phyloP scores from a whole-genome alignment of 2,888 invertebrate genomes.

The Xestobium rufovillosum region DNA sequence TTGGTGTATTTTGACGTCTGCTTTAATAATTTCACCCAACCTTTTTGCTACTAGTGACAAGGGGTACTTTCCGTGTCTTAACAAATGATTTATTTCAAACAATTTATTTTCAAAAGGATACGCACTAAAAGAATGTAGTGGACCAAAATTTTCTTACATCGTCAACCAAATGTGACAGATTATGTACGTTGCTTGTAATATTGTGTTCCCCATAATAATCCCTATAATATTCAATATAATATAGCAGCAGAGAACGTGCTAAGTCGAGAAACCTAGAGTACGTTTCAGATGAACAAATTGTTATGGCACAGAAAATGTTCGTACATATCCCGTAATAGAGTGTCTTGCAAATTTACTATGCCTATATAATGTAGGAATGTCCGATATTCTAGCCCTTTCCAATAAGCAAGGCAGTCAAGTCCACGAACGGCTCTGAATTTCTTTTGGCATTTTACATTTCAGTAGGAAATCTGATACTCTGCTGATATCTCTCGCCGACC shows the following conservation, averaged over 20 bases:
- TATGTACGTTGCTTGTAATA: too few relatives aligned
- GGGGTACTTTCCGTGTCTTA: not conserved
- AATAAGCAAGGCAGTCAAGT: slow-evolving; percentile 10
- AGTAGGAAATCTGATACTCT: slow-evolving; percentile 12
- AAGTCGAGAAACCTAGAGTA: slow-evolving; percentile 13
- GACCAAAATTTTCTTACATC: too few relatives aligned
- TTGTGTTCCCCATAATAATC: too few relatives aligned
- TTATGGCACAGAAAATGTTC: slow-evolving; percentile 14
- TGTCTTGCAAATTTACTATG: slow-evolving; percentile 10
- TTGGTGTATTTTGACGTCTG: too few relatives aligned
- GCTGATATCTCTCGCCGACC: slow-evolving; percentile 13
- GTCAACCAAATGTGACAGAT: too few relatives aligned
- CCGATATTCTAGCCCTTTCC: slow-evolving; percentile 12
- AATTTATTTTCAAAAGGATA: slow-evolving; percentile 1
- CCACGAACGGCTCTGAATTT: slow-evolving; percentile 19
- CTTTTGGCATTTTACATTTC: slow-evolving; percentile 16
- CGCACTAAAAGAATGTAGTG: too few relatives aligned
- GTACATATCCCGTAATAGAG: slow-evolving; percentile 13
- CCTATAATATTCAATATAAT: too few relatives aligned
- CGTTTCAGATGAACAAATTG: slow-evolving; percentile 12
- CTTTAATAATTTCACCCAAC: not conserved
- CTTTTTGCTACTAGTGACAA: slow-evolving; percentile 1
- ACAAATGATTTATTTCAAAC: not conserved
- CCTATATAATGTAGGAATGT: slow-evolving; percentile 10
- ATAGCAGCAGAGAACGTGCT: too few relatives aligned